Evolutionary conservation across 2,888 invertebrate species (phyloP).

Genomic region (Acrobeloides nanus): DNA sequence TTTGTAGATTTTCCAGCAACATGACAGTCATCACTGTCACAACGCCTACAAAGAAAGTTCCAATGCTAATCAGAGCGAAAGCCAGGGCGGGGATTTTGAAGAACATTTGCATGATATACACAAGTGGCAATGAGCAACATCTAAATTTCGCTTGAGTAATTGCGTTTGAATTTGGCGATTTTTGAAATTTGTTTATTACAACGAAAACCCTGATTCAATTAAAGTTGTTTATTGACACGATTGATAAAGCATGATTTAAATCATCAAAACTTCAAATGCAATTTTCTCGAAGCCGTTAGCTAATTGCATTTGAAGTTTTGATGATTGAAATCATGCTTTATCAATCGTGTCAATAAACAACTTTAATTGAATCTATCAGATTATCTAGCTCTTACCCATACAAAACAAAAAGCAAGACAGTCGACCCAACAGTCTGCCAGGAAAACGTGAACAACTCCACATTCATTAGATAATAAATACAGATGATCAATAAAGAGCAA

Average conservation of each 20-base stretch:
- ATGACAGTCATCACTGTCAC: constrained; percentile 55
- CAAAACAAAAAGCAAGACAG: constrained; percentile 65
- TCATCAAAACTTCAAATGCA: no score
- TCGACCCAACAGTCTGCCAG: constrained; percentile 68
- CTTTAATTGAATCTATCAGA: no score
- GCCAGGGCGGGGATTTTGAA: constrained; percentile 74
- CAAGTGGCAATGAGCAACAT: constrained; percentile 66
- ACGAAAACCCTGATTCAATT: no score
- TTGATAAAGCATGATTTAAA: no score
- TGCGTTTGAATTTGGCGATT: no score
- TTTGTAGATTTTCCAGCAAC: constrained; percentile 34
- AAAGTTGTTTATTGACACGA: no score
- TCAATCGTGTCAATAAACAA: no score
- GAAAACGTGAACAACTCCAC: constrained; percentile 72
- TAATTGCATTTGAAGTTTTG: no score
- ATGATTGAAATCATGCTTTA: no score
- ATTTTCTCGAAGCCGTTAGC: no score
- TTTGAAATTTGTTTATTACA: no score
- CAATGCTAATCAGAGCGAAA: constrained; percentile 72
- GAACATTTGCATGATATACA: constrained; percentile 69
- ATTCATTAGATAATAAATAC: constrained; percentile 62
- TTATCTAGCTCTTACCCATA: no score
- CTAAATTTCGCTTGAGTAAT: constrained; percentile 52
- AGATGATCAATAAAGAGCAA: constrained; percentile 58
- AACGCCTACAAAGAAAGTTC: constrained; percentile 70